phyloP scores from a whole-genome alignment of 1,140 invertebrate genomes.

The Zaprionus gabonicus region DNA sequence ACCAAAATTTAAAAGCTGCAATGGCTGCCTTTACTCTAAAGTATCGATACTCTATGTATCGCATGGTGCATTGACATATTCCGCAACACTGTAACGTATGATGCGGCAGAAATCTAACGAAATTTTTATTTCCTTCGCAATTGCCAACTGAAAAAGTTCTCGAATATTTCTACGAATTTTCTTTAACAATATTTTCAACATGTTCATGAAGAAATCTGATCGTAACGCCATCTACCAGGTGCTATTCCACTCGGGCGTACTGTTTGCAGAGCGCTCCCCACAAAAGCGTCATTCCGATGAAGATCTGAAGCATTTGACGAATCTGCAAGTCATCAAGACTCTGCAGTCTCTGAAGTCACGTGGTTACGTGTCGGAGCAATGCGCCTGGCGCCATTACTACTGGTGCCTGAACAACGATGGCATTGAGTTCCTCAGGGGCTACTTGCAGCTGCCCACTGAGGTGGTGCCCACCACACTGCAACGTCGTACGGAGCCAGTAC shows the following conservation, averaged over 20 bases:
- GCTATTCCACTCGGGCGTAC: constrained; percentile 33
- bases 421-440: constrained; percentile 33
- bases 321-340: constrained; percentile 44
- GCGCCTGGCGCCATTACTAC: constrained; percentile 42
- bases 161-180: background rate
- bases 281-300: constrained; percentile 26
- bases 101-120: background rate
- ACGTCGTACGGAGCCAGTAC: constrained; percentile 30
- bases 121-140: background rate
- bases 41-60: background rate
- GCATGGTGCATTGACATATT: background rate
- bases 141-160: background rate
- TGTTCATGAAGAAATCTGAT: constrained; percentile 42
- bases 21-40: background rate
- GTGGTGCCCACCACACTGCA: constrained; percentile 37
- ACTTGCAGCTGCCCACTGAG: constrained; percentile 30
- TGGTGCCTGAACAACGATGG: constrained; percentile 44
- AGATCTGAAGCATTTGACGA: constrained; percentile 25
- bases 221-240: constrained; percentile 37
- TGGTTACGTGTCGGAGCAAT: constrained; percentile 36
- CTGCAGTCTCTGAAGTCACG: constrained; percentile 42
- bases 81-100: background rate
- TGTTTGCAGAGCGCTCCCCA: constrained; percentile 30
- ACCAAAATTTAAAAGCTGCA: background rate
- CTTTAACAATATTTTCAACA: background rate